Percentiles rank a stretch among this genome's conserved stretches.
These are phyloP conservation scores for Leptinotarsa defecta DNA, from an alignment of 1,140 invertebrate genomes.

Conservation along the genomic window DNA sequence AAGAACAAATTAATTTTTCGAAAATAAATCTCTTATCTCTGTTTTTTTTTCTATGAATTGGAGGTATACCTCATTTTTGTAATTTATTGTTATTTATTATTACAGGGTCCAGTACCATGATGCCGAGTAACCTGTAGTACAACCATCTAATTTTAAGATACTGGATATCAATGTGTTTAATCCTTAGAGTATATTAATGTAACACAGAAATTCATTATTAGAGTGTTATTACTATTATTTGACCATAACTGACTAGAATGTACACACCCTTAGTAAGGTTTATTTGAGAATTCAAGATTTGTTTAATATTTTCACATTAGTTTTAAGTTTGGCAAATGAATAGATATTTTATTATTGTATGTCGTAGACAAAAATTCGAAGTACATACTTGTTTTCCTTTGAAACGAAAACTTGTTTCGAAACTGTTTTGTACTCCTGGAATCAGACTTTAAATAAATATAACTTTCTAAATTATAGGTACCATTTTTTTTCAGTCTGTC, in stretches of 20 bases:
- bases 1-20: conserved; percentile 1
- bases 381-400: not conserved
- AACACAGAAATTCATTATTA: not conserved
- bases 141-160: conserved; percentile 4
- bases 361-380: not conserved
- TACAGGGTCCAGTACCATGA: conserved; percentile 47
- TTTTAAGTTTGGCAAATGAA: conserved; percentile 10
- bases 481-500: too few relatives aligned
- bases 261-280: not conserved
- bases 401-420: not conserved
- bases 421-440: not conserved
- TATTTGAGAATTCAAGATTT: not conserved
- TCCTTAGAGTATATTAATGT: conserved; percentile 12
- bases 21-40: not conserved
- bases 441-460: not conserved
- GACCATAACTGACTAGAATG: not conserved
- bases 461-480: not conserved
- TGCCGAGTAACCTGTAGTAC: conserved; percentile 41
- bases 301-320: not conserved
- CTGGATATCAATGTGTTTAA: conserved; percentile 2
- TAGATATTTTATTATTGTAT: not conserved
- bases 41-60: too few relatives aligned
- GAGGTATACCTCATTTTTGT: too few relatives aligned
- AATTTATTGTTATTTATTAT: conserved; percentile 19
- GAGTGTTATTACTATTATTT: conserved; percentile 8